Conservation (phyloP, 2,113 vertebrate species). For the Psilopogon haemacephalus region DNA sequence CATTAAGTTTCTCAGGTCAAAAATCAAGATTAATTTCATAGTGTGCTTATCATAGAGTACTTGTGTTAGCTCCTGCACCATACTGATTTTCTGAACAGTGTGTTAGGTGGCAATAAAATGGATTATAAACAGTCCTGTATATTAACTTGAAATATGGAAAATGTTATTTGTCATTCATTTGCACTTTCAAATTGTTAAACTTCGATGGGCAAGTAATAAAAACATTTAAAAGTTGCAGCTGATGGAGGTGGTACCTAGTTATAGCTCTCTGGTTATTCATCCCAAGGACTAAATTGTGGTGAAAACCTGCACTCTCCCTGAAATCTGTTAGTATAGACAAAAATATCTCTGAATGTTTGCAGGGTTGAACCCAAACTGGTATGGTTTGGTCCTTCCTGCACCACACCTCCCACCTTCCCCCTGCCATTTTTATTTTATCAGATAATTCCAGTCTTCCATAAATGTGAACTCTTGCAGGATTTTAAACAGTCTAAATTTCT, state of each 20-base stretch:
- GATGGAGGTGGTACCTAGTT: not conserved
- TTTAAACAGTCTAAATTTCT: not conserved
- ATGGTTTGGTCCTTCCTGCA: not conserved
- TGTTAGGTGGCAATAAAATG: not conserved
- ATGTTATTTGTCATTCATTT: not conserved
- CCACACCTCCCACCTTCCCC: accelerated
- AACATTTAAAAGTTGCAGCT: not conserved
- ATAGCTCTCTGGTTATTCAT: not conserved
- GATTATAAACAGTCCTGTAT: not conserved
- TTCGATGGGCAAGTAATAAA: not conserved
- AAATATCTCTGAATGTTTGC: not conserved
- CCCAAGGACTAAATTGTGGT: not conserved
- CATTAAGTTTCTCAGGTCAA: not conserved
- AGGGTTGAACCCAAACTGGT: not conserved
- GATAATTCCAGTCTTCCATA: not conserved
- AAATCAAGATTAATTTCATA: not conserved
- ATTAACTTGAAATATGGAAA: not conserved
- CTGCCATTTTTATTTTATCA: not conserved
- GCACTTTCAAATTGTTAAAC: not conserved
- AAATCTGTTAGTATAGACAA: not conserved
- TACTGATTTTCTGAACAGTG: not conserved
- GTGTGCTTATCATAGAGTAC: not conserved
- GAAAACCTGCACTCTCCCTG: not conserved
- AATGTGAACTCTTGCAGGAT: not conserved
- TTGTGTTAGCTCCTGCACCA: not conserved